These are phyloP conservation scores for Ferrisia virgata DNA, from an alignment of 2,888 invertebrate species.

Conservation along the genomic window DNA sequence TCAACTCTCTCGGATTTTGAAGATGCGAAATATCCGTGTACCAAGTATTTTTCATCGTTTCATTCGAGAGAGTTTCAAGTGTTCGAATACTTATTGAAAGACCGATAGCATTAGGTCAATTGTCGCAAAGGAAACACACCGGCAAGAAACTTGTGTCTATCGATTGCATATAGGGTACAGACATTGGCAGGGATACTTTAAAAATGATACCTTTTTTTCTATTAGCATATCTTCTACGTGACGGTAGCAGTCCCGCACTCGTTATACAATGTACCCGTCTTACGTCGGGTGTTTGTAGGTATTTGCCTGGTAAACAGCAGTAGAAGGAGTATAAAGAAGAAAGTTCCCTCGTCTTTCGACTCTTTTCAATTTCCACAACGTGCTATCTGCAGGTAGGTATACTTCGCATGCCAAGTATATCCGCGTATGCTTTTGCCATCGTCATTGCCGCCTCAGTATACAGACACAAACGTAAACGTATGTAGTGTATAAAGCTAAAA, in stretches of 20 bases:
- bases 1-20: not conserved
- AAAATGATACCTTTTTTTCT: not conserved
- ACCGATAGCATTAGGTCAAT: slow-evolving; percentile 10
- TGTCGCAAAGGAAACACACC: not conserved
- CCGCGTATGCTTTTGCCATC: too few species aligned
- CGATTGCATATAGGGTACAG: not conserved
- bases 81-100: not conserved
- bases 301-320: not conserved
- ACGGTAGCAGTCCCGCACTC: not conserved
- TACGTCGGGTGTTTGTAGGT: not conserved
- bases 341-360: not conserved
- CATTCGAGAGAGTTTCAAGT: not conserved
- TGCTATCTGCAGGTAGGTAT: too few species aligned
- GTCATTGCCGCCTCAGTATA: too few species aligned
- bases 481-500: not conserved
- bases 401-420: too few species aligned
- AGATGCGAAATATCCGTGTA: not conserved
- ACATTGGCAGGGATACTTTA: not conserved
- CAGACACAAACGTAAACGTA: too few species aligned
- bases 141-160: slow-evolving; percentile 1
- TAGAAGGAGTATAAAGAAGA: too few species aligned
- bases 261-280: not conserved
- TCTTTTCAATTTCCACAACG: not conserved
- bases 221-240: not conserved
- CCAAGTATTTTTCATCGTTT: not conserved